A percentile compares a stretch with the other conserved stretches of the same genome.
These are phyloP conservation scores for Smutsia gigantea DNA, from an alignment of 2,797 vertebrate species.

Conservation along the genomic window DNA sequence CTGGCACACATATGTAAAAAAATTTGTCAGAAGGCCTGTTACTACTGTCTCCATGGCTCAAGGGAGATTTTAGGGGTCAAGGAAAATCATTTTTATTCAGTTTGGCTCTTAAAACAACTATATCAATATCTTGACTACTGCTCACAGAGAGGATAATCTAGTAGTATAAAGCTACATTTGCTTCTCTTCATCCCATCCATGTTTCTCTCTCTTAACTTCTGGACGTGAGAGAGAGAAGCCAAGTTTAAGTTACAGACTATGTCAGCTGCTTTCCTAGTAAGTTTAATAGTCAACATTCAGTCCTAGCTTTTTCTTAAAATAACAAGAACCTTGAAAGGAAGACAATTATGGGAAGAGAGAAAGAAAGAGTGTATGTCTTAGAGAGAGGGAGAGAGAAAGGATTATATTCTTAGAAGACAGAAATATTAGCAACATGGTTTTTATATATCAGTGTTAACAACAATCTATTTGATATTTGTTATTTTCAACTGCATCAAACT, in stretches of 20 bases:
- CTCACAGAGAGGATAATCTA: neutral
- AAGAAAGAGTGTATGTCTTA: neutral
- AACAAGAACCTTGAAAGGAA: neutral
- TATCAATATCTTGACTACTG: neutral
- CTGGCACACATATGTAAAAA: neutral
- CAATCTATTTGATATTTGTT: neutral
- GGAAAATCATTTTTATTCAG: neutral
- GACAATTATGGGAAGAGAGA: accelerated
- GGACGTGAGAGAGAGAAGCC: neutral
- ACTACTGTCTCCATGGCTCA: neutral
- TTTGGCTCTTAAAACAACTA: neutral
- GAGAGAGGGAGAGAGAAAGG: neutral
- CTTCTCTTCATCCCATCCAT: neutral
- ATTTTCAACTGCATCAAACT: slow-evolving; percentile 39
- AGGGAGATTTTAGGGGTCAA: neutral
- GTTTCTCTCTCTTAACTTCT: neutral
- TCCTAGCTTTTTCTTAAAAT: neutral
- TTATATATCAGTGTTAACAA: neutral
- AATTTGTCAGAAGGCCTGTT: neutral
- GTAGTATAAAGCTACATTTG: neutral
- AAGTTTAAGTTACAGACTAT: slow-evolving; percentile 32
- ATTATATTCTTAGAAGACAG: neutral
- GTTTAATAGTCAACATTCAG: neutral
- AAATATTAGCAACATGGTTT: neutral
- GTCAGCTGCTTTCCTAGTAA: neutral